These are phyloP conservation scores for Melanerpes aurifrons DNA, from an alignment of 2,113 vertebrate species.

Conservation along the genomic window DNA sequence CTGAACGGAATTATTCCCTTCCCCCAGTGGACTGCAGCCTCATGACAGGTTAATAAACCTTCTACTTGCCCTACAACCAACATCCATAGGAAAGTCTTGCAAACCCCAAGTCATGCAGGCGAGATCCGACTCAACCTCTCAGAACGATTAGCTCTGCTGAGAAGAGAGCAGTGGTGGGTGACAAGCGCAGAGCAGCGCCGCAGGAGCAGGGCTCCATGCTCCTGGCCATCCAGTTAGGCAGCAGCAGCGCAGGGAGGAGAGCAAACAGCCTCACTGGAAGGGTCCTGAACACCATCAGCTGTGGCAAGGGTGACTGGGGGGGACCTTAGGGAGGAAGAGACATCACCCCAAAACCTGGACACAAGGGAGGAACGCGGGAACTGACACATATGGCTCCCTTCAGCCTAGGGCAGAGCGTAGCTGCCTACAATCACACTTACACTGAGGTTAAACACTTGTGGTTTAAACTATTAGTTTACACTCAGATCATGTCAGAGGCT, in stretches of 20 bases:
- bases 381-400: accelerated
- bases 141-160: not conserved
- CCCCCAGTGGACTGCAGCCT: not conserved
- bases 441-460: not conserved
- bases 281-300: not conserved
- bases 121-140: not conserved
- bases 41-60: not conserved
- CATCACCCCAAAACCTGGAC: not conserved
- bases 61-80: not conserved
- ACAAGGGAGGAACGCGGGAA: accelerated
- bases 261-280: not conserved
- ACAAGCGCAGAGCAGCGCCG: not conserved
- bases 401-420: not conserved
- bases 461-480: not conserved
- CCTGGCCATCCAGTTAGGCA: not conserved
- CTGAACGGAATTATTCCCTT: not conserved
- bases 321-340: not conserved
- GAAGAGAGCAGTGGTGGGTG: not conserved
- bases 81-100: not conserved
- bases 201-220: accelerated
- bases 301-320: not conserved
- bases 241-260: not conserved
- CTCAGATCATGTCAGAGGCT: not conserved
- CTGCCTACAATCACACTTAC: not conserved
- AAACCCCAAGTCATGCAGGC: not conserved